Evolutionary conservation across 2,888 invertebrate species (phyloP).

Genomic region (Hymenopus coronatus): DNA sequence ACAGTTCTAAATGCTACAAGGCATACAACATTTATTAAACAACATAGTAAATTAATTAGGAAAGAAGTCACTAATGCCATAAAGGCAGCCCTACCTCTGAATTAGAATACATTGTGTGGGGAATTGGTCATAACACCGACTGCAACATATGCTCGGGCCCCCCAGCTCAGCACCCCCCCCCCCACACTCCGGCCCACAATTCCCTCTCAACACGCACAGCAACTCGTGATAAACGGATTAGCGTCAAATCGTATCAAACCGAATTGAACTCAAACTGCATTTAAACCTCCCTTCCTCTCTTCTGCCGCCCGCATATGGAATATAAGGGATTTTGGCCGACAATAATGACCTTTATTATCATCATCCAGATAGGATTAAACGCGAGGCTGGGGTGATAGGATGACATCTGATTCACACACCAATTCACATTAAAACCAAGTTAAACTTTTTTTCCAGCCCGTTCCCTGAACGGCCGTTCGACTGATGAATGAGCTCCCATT

Average conservation of each 20-base stretch:
- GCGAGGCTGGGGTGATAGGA: background rate
- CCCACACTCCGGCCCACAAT: background rate
- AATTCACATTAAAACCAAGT: slow-evolving; percentile 20
- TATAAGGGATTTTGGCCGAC: slow-evolving; percentile 24
- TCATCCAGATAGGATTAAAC: slow-evolving; percentile 21
- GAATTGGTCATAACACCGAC: background rate
- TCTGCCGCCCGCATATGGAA: slow-evolving; percentile 14
- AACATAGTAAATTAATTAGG: no score
- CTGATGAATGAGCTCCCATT: background rate
- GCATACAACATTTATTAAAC: no score
- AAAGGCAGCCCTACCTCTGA: background rate
- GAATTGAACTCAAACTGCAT: slow-evolving; percentile 34
- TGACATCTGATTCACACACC: slow-evolving; percentile 22
- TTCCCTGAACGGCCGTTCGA: background rate
- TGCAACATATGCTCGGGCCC: slow-evolving; percentile 19
- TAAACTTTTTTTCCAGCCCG: background rate
- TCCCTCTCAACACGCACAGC: slow-evolving; percentile 13
- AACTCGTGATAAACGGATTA: slow-evolving; percentile 34
- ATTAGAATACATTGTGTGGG: background rate
- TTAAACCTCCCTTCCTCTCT: slow-evolving; percentile 13
- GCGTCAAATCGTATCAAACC: slow-evolving; percentile 35
- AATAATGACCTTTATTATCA: slow-evolving; percentile 30
- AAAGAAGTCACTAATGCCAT: background rate
- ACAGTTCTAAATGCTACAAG: no score
- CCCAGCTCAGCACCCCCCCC: background rate